Evolutionary conservation across 1,140 invertebrate species (phyloP), one percentile per base, ranked within the genome.

Genomic region (Littorina saxatilis): DNA sequence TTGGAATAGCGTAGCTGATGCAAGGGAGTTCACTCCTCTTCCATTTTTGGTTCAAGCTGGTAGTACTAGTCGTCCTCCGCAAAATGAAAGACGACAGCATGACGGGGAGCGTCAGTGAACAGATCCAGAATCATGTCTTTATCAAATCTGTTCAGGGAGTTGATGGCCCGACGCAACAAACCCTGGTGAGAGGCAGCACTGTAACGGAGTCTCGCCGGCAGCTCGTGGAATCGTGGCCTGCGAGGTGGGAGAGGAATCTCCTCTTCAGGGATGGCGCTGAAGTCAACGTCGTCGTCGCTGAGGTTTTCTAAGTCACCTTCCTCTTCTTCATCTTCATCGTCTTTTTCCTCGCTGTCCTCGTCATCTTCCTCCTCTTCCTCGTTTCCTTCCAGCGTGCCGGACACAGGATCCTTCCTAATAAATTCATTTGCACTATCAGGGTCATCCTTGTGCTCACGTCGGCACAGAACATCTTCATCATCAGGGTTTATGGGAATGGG

Each of bases 91-190:
- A 73, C 20, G 39, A 73, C 27, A 39, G 23, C 20, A 50, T 73
- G 70, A 3, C 20, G 47, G 23, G 70, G 70, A 3, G 70, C 70
- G 27, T 73, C 70, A 52, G 70, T 50, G 40, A 73, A 39, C 70
- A 73, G 23, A n/a, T 73, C 70, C 39, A 73, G 70, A 3, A 73
- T 73, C 40, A 73, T 50, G 7, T 73, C 70, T 43, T 73, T 73
- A 43, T 73, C 70, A 5, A 23, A 3, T 11, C 27, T 27, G 70
- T 23, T 11, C 70, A 73, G 39, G 40, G 70, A 50, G 40, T 73
- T 73, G 40, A 73, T 32, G 2, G 39, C 39, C 15, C 70, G 40
- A 2, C 70, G 5, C 40, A 73, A n/a, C 5, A 73, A 3, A 39
- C 70, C 50, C 23, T 73, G 70, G 70, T 73, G 70, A 27, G 70